Evolutionary conservation across 2,888 invertebrate genomes (phyloP).

Genomic region (Agriopis aurantiaria): DNA sequence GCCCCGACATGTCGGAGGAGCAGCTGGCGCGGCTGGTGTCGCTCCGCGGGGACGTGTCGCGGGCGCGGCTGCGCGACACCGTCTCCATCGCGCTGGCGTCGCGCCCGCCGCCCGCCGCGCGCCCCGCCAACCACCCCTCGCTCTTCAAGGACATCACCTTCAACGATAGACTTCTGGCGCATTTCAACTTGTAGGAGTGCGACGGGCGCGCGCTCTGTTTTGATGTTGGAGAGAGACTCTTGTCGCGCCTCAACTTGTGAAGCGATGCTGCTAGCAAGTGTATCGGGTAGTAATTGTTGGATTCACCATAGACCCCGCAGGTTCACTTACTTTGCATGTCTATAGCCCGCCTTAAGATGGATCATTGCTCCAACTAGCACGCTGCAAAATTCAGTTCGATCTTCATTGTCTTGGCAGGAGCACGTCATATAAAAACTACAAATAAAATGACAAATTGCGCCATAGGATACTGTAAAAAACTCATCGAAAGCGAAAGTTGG

Average conservation of each 20-base stretch:
- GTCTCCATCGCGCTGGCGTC: conserved; percentile 89
- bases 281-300: no score
- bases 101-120: conserved; percentile 70
- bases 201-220: background rate
- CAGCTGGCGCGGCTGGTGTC: conserved; percentile 94
- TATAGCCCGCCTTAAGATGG: no score
- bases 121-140: conserved; percentile 74
- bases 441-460: no score
- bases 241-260: background rate
- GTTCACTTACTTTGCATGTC: no score
- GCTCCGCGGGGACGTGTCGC: conserved; percentile 95
- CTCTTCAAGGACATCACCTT: conserved; percentile 90
- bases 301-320: no score
- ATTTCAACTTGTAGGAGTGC: conserved; percentile 85
- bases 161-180: conserved; percentile 82
- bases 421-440: no score
- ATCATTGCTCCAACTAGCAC: no score
- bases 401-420: no score
- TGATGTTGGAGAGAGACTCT: background rate
- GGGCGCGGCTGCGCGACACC: conserved; percentile 90
- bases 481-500: no score
- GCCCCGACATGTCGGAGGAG: conserved; percentile 96
- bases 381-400: no score
- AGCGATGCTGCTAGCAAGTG: background rate
- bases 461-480: no score